Evolutionary conservation across 1,140 invertebrate genomes (phyloP), one percentile per base, ranked within the genome.

Genomic region (Leptoteleia sp.): DNA sequence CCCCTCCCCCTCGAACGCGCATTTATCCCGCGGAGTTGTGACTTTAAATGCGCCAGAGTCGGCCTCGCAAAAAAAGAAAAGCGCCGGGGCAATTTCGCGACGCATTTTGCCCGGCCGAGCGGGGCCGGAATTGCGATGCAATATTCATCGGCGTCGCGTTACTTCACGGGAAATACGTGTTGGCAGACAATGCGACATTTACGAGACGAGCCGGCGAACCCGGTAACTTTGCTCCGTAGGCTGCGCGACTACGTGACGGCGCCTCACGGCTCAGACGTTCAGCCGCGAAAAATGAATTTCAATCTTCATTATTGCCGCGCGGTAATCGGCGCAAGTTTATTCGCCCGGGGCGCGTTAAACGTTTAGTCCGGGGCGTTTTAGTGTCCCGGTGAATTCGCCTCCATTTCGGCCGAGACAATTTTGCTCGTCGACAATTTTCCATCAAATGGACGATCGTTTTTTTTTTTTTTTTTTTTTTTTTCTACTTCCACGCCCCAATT

Each of bases 61-160:
- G n/a, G n/a, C n/a, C n/a, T n/a, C n/a, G n/a, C n/a, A n/a, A n/a
- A n/a, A n/a, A n/a, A n/a, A n/a, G 17, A 55, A 40, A 55, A 29
- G 13, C 25, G 22, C 9, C 29, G 17, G 13, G n/a, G 31, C 47
- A 52, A 65, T 65, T 65, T 65, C 43, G 33, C 37, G 31, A 15
- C 8, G 16, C 61, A 43, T 52, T 65, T 65, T 65, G 31, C n/a
- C 25, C 22, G 15, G 7, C 11, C 17, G 37, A 62, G 48, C 48
- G 38, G 48, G 31, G 27, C 31, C 31, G 45, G 6, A n/a, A 52
- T 52, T 52, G 25, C 35, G n/a, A 52, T 64, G 61, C 22, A 65
- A 65, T 65, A 65, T 65, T 65, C 61, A 65, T 65, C 27, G 22
- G 54, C 2, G 35, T 59, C 11, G 33, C 22, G 52, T 54, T 33